A percentile compares a stretch with the other conserved stretches of the same genome.
phyloP scores from a whole-genome alignment of 1,140 invertebrate genomes.

The Drosophila bocki region DNA sequence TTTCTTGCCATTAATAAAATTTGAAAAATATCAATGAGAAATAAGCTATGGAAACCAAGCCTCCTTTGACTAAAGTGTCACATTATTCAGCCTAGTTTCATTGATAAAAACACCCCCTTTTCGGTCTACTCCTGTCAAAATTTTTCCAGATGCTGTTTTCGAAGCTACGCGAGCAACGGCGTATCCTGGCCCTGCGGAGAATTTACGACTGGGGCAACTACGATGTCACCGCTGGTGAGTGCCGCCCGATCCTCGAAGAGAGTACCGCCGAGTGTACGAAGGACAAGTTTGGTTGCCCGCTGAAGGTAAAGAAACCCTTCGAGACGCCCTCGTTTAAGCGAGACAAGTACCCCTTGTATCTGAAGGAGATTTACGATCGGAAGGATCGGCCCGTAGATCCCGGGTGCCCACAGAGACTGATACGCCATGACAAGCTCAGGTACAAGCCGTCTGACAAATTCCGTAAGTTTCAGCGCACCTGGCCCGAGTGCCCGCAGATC shows the following conservation, averaged over 20 bases:
- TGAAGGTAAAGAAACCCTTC: background rate
- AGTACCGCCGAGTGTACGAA: background rate
- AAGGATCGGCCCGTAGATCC: background rate
- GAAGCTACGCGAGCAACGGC: background rate
- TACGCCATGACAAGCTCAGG: constrained; percentile 19
- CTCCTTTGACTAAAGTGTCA: constrained; percentile 2
- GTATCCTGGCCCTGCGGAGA: background rate
- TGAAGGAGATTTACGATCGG: constrained; percentile 36
- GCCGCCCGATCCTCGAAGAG: constrained; percentile 21
- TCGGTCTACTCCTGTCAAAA: constrained; percentile 7
- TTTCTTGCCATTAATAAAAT: background rate
- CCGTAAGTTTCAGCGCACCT: constrained; percentile 59
- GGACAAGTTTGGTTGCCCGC: background rate
- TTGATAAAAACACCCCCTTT: background rate
- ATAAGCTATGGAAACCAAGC: background rate
- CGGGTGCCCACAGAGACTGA: constrained; percentile 20
- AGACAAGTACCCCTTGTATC: constrained; percentile 17
- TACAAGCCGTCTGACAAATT: constrained; percentile 58
- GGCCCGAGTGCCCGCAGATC: constrained; percentile 60
- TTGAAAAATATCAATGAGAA: background rate
- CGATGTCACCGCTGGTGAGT: constrained; percentile 19
- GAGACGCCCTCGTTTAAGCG: fast-evolving
- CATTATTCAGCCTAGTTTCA: background rate
- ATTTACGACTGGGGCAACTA: constrained; percentile 52
- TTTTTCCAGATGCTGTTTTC: constrained; percentile 12